Base-by-base conservation (phyloP, 2,888 invertebrate species). In the Nezara viridula region DNA sequence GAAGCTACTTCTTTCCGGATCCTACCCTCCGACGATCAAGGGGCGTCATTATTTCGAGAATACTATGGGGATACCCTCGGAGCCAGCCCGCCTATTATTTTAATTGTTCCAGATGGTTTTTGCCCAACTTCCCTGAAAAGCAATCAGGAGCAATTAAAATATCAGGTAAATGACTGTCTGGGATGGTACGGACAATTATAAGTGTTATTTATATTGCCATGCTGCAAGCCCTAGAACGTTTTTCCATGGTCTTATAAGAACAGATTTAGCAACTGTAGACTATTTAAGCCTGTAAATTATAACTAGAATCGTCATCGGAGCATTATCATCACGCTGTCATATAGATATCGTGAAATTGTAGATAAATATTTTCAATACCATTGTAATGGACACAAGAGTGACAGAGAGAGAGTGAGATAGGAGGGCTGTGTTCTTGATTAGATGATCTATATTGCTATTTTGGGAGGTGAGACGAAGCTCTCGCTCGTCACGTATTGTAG, bases 61-160 rank as follows among this genome's bases (percentile, higher is more conserved):
- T 32, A 32, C 66, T 81, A 81, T 47, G 5, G 12, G 81, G 44
- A 47, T n/a, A 12, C 10, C 24, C 47, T 44, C n/a, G 44, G 81
- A 44, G 81, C 44, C 81, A 44, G 81, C 44, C 81, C 24, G 24
- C 44, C 66, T 37, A 73, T 73, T 73, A 73, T 37, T 73, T 73
- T 73, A 73, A 73, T 73, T 73, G 66, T 21, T 10, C 24, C 7
- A 37, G 37, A 73, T 37, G 5, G 66, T 73, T 73, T 73, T 73
- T 73, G 32, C 66, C 66, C 32, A 73, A 37, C 66, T 37, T 37
- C 66, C 19, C 66, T 73, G 19, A 37, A 73, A 37, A 73, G 66
- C 66, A 73, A 73, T 73, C 66, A 73, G 16, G 21, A 4, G 66
- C 66, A 73, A 73, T 73, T 73, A 73, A 73, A 73, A 37, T 19